Evolutionary conservation across 1,140 invertebrate species (phyloP), one percentile per base, ranked within the genome.

Genomic region (Zaprionus lachaisei): DNA sequence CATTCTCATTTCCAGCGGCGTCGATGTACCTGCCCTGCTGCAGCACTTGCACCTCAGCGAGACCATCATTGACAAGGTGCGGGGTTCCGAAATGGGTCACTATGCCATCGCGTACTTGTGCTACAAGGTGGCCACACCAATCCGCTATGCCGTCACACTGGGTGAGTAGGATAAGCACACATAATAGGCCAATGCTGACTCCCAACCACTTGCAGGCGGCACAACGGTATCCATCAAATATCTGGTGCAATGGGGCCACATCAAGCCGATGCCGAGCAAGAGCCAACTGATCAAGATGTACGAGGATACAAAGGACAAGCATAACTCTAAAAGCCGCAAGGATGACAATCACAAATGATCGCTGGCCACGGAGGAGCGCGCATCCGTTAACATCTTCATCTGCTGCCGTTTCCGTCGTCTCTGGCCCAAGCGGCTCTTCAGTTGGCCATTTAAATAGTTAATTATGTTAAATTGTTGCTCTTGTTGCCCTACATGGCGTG

Each of bases 121-220:
- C 81, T 99, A 99, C 92, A 99, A 99, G 94, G 94, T 99, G 76
- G 95, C 96, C 15, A 98, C 98, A 22, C 98, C 98, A 2, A 85
- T 97, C 15, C 94, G 98, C 80, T 99, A 99, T 93, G 96, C 97
- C 3, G 96, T 98, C 1, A 99, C 98, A 28, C 83, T 99, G 80
- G 97, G 96, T 96, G 94, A 94, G 77, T 17, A 3, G 0, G 9
- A 34, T 34, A 3, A 34, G 31, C 31, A 11, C 31, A 22, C 14
- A 6, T 31, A 20, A 26, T n/a, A 38, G 31, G 9, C 31, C 31
- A 34, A 4, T 11, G 1, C 31, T 34, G 9, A 34, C 31, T 11
- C 31, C 31, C n/a, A 55, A 5, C n/a, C 11, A 44, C 28, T 64
- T 51, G 41, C 66, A 93, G 95, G 95, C 38, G 95, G 95, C n/a